Conservation (phyloP, 2,888 invertebrate genomes). For the Orthosia gothica region DNA sequence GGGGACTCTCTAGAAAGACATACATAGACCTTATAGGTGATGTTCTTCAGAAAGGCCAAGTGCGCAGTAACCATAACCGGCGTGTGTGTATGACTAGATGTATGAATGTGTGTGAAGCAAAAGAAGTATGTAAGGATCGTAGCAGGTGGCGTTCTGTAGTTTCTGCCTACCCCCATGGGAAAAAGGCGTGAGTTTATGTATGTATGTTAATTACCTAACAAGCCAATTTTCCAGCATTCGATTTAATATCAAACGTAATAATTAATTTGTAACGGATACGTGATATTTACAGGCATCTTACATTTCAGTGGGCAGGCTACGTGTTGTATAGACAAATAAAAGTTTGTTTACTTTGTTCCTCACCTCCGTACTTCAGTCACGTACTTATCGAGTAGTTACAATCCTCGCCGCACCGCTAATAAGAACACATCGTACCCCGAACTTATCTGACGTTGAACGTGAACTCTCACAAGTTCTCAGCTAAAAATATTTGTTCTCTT, state of each 20-base stretch:
- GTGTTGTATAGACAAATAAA: conserved; percentile 47
- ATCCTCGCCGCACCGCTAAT: conserved; percentile 63
- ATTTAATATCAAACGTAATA: background rate
- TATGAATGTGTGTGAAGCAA: too few species aligned
- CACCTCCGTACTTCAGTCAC: conserved; percentile 62
- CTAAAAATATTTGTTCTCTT: conserved; percentile 60
- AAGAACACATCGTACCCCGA: conserved; percentile 72
- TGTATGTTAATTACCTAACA: too few species aligned
- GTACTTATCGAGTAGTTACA: conserved; percentile 70
- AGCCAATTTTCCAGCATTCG: background rate
- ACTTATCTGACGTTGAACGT: conserved; percentile 64
- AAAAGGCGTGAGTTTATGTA: too few species aligned
- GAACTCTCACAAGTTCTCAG: conserved; percentile 63
- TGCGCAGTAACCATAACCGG: too few species aligned
- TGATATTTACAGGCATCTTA: conserved; percentile 13
- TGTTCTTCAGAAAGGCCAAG: too few species aligned
- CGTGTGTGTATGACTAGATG: too few species aligned
- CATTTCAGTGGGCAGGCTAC: conserved; percentile 27
- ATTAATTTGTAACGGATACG: conserved; percentile 7
- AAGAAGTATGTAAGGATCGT: too few species aligned
- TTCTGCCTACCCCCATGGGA: too few species aligned
- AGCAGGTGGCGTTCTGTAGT: too few species aligned
- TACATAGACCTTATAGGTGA: too few species aligned
- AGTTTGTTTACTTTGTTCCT: conserved; percentile 47
- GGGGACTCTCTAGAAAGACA: too few species aligned